These are phyloP conservation scores for Stenchaetothrips biformis DNA, from an alignment of 2,888 invertebrate genomes.

Conservation along the genomic window DNA sequence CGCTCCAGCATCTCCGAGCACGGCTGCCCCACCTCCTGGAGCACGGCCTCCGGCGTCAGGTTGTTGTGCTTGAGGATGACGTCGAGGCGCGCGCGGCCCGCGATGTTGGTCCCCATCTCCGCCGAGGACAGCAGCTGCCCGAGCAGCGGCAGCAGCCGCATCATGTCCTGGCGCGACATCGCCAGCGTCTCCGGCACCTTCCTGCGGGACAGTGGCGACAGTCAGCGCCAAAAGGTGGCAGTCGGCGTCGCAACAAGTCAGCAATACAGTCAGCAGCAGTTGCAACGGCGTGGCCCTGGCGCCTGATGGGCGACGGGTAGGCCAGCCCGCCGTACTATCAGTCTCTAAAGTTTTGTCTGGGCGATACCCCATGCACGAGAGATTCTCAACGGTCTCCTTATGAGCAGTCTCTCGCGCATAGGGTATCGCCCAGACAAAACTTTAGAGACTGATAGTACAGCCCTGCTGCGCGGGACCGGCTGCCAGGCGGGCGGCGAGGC, in stretches of 20 bases:
- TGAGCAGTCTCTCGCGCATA: too few species aligned
- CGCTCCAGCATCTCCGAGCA: slow-evolving; percentile 33
- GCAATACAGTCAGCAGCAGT: too few species aligned
- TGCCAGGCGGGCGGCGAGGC: too few species aligned
- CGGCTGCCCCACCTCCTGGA: slow-evolving; percentile 29
- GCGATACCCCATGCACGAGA: too few species aligned
- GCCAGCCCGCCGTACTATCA: neutral
- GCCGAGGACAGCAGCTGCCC: slow-evolving; percentile 26
- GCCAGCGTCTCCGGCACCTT: slow-evolving; percentile 1
- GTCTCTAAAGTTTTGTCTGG: too few species aligned
- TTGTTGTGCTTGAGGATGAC: slow-evolving; percentile 26
- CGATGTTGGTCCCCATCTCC: neutral
- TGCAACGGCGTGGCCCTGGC: neutral
- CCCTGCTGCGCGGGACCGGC: too few species aligned
- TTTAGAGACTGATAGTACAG: too few species aligned
- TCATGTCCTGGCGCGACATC: slow-evolving; percentile 5
- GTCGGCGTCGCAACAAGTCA: neutral
- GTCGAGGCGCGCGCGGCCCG: slow-evolving; percentile 27
- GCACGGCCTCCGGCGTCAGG: slow-evolving; percentile 21
- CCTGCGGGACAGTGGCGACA: neutral
- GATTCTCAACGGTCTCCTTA: too few species aligned
- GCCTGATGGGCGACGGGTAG: neutral
- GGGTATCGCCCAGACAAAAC: too few species aligned
- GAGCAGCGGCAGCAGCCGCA: slow-evolving; percentile 18
- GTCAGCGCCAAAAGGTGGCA: neutral